phyloP scores from a whole-genome alignment of 1,140 invertebrate genomes.

The Helicoverpa zea region DNA sequence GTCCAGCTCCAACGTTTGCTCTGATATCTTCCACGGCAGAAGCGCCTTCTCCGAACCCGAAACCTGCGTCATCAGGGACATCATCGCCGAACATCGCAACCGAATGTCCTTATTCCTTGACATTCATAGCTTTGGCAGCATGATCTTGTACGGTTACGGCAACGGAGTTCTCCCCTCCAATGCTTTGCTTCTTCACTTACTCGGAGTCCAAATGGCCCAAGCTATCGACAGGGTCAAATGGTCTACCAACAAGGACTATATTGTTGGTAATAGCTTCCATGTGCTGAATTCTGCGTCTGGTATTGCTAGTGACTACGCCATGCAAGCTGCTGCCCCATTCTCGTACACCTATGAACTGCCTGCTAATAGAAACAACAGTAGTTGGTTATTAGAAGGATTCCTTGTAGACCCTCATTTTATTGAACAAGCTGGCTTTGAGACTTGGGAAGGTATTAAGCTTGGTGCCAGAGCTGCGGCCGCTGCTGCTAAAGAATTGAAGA shows the following conservation, averaged over 20 bases:
- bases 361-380: conserved; percentile 87
- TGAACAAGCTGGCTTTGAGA: conserved; percentile 57
- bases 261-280: conserved; percentile 86
- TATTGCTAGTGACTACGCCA: conserved; percentile 61
- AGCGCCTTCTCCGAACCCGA: conserved; percentile 92
- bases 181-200: conserved; percentile 73
- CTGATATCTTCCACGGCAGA: conserved; percentile 89
- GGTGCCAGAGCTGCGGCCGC: conserved; percentile 52
- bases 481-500: no score
- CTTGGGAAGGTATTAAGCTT: conserved; percentile 55
- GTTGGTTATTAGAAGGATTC: conserved; percentile 59
- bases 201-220: conserved; percentile 77
- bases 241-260: conserved; percentile 73
- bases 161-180: conserved; percentile 85
- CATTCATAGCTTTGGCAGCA: conserved; percentile 89
- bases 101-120: conserved; percentile 87
- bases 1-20: conserved; percentile 87
- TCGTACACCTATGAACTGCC: conserved; percentile 91
- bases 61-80: conserved; percentile 75
- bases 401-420: conserved; percentile 72
- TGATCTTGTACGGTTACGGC: conserved; percentile 89
- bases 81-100: conserved; percentile 70
- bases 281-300: conserved; percentile 76
- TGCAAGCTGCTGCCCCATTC: conserved; percentile 87
- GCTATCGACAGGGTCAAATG: conserved; percentile 71